These are phyloP conservation scores for Tethea ocularis DNA, from an alignment of 2,888 invertebrate species.

Conservation along the genomic window DNA sequence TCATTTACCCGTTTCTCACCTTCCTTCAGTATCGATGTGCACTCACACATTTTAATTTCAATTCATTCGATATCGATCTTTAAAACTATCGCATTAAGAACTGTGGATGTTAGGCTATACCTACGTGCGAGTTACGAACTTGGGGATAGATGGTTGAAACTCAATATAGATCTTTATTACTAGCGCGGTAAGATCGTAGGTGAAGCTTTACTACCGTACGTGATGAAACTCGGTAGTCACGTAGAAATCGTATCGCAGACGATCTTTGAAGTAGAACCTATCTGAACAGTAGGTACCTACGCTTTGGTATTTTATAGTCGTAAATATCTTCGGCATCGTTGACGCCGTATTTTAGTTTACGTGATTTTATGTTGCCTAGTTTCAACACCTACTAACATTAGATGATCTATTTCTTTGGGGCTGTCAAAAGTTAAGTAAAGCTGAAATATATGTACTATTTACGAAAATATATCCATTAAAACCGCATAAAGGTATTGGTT, in stretches of 20 bases:
- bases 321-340: slow-evolving; percentile 28
- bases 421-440: not conserved
- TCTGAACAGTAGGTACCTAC: slow-evolving; percentile 22
- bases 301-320: slow-evolving; percentile 22
- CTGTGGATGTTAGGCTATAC: slow-evolving; percentile 3
- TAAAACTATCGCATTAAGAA: not conserved
- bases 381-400: not conserved
- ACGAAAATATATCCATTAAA: not conserved
- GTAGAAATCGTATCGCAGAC: slow-evolving; percentile 24
- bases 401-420: not conserved
- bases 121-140: slow-evolving; percentile 12
- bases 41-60: not conserved
- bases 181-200: not conserved
- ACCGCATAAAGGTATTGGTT: too few species aligned
- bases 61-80: slow-evolving; percentile 1
- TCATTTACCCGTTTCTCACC: not conserved
- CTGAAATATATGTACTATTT: not conserved
- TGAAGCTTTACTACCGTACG: not conserved
- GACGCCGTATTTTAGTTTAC: slow-evolving; percentile 15
- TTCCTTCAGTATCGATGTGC: not conserved
- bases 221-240: slow-evolving; percentile 17
- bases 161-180: slow-evolving; percentile 3
- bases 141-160: not conserved
- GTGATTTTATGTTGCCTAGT: slow-evolving; percentile 6
- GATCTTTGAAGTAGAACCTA: slow-evolving; percentile 14